Percentiles rank a stretch among this genome's conserved stretches.
Evolutionary conservation across 2,888 invertebrate species (phyloP).

Genomic region (Amphimallon solstitiale): DNA sequence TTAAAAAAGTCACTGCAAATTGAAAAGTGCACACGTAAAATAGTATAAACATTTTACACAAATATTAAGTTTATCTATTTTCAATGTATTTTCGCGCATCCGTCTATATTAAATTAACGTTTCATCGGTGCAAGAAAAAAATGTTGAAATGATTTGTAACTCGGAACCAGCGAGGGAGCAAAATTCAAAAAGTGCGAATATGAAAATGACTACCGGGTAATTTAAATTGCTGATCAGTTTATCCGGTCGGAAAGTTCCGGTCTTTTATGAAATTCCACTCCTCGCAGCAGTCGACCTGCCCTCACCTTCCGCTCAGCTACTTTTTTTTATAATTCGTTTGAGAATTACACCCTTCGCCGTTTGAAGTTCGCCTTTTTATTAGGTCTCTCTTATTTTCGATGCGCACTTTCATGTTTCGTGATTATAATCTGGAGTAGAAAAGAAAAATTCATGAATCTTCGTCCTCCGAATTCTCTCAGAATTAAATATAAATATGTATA

Average conservation of each 20-base stretch:
- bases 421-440: slow-evolving; percentile 19
- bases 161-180: not conserved
- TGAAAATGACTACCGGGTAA: slow-evolving; percentile 59
- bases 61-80: not conserved
- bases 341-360: slow-evolving; percentile 40
- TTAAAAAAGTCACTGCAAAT: no score
- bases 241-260: slow-evolving; percentile 61
- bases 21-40: no score
- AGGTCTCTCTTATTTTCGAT: slow-evolving; percentile 37
- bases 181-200: slow-evolving; percentile 42
- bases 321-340: slow-evolving; percentile 52
- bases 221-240: slow-evolving; percentile 64
- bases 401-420: slow-evolving; percentile 22
- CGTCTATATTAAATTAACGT: slow-evolving; percentile 15
- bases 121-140: slow-evolving; percentile 14
- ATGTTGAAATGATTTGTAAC: slow-evolving; percentile 19
- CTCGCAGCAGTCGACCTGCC: slow-evolving; percentile 16
- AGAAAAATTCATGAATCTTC: not conserved
- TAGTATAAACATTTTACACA: not conserved
- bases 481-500: no score
- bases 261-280: slow-evolving; percentile 54
- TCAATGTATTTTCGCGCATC: slow-evolving; percentile 8
- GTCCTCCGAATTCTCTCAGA: no score
- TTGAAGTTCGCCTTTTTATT: slow-evolving; percentile 51
- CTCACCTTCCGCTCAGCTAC: slow-evolving; percentile 32